Conservation (phyloP, 2,113 vertebrate genomes). For the Bubalus kerabau region DNA sequence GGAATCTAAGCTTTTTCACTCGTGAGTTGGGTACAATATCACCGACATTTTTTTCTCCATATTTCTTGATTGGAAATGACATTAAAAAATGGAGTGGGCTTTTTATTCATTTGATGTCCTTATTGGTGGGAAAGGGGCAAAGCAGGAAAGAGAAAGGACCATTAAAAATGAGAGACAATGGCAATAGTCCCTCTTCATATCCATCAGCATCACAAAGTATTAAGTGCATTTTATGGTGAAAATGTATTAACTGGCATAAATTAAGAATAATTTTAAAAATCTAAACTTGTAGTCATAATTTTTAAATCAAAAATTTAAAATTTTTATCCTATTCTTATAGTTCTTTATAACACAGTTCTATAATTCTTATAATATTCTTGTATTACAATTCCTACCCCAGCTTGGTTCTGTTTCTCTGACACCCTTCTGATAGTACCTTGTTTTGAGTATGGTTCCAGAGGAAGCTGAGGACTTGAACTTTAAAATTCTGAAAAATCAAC, state of each 20-base stretch:
- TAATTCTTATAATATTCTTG: background rate
- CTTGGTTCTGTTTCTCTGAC: background rate
- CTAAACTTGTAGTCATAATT: background rate
- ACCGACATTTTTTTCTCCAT: background rate
- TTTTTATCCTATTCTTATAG: background rate
- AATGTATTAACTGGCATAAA: background rate
- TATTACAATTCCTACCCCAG: background rate
- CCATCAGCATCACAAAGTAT: background rate
- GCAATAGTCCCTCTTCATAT: background rate
- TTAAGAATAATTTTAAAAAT: background rate
- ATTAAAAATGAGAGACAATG: background rate
- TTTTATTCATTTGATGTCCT: background rate
- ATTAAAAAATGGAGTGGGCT: background rate
- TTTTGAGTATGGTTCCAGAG: constrained; percentile 90
- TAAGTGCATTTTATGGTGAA: background rate
- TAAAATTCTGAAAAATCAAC: constrained; percentile 86
- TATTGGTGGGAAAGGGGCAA: background rate
- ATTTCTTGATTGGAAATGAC: background rate
- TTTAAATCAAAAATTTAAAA: background rate
- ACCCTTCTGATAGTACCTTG: constrained; percentile 77
- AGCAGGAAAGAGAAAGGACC: background rate
- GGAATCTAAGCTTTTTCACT: background rate
- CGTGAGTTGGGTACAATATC: background rate
- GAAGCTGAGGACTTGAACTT: constrained; percentile 87
- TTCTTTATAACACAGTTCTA: background rate